Evolutionary conservation across 2,797 vertebrate species (phyloP), one percentile per base, ranked within the genome.

Genomic region (Sebastes baramenuke): DNA sequence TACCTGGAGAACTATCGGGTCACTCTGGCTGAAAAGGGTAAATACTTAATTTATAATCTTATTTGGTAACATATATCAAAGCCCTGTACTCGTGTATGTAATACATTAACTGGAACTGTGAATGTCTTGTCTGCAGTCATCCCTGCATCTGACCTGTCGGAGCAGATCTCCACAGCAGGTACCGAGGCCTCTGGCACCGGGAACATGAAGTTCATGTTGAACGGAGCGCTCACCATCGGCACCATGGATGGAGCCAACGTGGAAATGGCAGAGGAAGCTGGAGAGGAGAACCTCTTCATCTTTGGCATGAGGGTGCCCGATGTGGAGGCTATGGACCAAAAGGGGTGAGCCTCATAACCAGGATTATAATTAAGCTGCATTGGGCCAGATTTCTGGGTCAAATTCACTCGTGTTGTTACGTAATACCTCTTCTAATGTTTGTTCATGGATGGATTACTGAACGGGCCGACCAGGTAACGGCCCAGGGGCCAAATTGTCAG

Each of bases 181-280:
- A 98, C 97, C 0, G 97, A 98, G 93, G 97, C 97, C 38, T 98
- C 97, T 0, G 97, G 97, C 74, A 98, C 97, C 0, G 97, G 97
- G 27, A 98, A 98, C 95, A 98, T 98, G 97, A 98, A 98, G 91
- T 98, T 98, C 91, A 98, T 98, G 97, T 91, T 98, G 80, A 98
- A 98, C 0, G 97, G 97, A 0, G 97, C 97, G 1, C 96, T 98
- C 82, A 98, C 97, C 80, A 98, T 98, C 0, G 97, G 97, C 79
- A 98, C 97, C 86, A 98, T 98, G 97, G 97, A 98, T 0, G 97
- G 97, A 0, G 97, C 97, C 88, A 98, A 98, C 0, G 97, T 98
- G 82, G 97, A 98, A 85, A 98, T 98, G 97, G 97, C 97, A 0
- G 97, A 98, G 85, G 97, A 98, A 83, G 97, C 97, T 0, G 96